Evolutionary conservation across 2,797 vertebrate genomes (phyloP).

Genomic region (Diplodus puntazzo): DNA sequence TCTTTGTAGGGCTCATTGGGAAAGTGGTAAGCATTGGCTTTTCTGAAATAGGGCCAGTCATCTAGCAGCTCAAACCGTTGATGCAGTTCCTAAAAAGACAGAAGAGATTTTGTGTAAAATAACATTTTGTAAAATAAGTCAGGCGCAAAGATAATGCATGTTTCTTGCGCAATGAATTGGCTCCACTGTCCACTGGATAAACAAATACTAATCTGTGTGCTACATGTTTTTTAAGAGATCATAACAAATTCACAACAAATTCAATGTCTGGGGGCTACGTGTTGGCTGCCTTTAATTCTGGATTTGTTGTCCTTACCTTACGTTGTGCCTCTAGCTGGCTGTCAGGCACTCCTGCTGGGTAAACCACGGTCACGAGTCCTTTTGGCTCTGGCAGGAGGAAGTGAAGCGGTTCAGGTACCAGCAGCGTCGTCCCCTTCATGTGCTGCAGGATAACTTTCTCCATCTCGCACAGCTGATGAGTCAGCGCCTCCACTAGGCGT

Average conservation of each 20-base stretch:
- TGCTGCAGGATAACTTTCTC: constrained; percentile 90
- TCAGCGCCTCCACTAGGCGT: constrained; percentile 87
- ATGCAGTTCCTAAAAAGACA: constrained; percentile 89
- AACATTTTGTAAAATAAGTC: neutral
- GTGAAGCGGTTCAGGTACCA: constrained; percentile 92
- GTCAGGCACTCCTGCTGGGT: constrained; percentile 91
- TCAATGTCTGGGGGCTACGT: neutral
- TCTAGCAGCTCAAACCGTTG: constrained; percentile 86
- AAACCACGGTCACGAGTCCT: constrained; percentile 89
- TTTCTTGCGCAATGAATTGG: neutral
- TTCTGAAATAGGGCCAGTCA: constrained; percentile 92
- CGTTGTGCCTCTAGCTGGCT: constrained; percentile 88
- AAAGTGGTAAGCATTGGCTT: constrained; percentile 93
- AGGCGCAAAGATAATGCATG: neutral
- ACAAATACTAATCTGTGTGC: neutral
- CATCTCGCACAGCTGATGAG: constrained; percentile 91
- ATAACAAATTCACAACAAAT: neutral
- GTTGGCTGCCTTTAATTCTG: neutral
- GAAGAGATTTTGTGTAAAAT: constrained; percentile 21
- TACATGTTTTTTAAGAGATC: neutral
- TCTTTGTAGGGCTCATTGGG: constrained; percentile 92
- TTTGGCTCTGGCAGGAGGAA: constrained; percentile 90
- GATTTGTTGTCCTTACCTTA: constrained; percentile 78
- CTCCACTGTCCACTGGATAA: neutral
- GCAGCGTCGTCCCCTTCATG: constrained; percentile 88